Evolutionary conservation across 2,797 vertebrate species (phyloP), one percentile per base, ranked within the genome.

Genomic region (Pitangus sulphuratus): DNA sequence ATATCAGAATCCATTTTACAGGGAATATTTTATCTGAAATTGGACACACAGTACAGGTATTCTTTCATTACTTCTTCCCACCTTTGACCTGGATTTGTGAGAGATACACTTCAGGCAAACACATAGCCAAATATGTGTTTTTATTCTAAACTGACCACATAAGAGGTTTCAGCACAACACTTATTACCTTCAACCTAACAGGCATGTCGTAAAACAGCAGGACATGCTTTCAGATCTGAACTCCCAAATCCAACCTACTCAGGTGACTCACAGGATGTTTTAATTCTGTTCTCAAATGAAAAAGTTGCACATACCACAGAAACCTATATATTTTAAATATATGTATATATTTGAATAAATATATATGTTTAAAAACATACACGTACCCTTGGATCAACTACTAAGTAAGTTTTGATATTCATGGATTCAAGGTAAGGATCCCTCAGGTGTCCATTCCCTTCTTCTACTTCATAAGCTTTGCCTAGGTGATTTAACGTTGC

Each of bases 371-470:
- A 15, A 69, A 69, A 85, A 50, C 30, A 71, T 3, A 78, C 12
- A 96, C 98, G 96, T 97, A 99, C 99, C 97, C 98, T 98, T n/a
- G 99, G 99, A 94, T 99, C 99, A n/a, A 99, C 98, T 95, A 99
- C 99, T 85, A 99, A 97, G 97, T 99, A 99, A 5, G 99, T 99
- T 57, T 82, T 98, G 95, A 99, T 96, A 74, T 99, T 99, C 97
- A 99, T 99, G 96, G 99, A 99, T 84, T 98, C 99, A 48, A 99
- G 98, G 97, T 99, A 99, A 33, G 98, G 93, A 95, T 99, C 99
- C 62, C 99, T 98, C 56, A 98, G 97, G 72, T 99, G 98, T 45
- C 99, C 99, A 3, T 99, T 97, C 22, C 99, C 99, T 2, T 99
- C 99, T 95, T 99, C 99, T 81, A 99, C 99, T 95, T 99, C 99